Evolutionary conservation across 2,113 vertebrate species (phyloP), one percentile per base, ranked within the genome.

Genomic region (Peucedramus taeniatus): DNA sequence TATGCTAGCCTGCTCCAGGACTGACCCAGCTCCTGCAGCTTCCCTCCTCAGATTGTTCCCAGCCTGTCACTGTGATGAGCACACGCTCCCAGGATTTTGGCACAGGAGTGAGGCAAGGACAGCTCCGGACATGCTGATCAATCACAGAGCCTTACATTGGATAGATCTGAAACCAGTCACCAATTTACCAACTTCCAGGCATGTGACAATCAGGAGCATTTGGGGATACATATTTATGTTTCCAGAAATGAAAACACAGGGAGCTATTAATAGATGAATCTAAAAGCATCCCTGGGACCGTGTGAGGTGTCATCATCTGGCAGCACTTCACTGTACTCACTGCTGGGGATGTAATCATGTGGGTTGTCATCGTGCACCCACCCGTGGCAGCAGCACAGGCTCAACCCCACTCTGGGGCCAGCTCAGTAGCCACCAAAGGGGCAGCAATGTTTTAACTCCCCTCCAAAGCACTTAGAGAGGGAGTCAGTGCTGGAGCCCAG

Each of bases 221-320:
- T 91, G 51, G 44, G 80, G 75, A 94, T 93, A 90, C 37, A 8
- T 89, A 86, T 91, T 96, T 94, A 87, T 85, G 63, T 64, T 90
- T 80, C 31, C 57, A 87, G 91, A 64, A 81, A 87, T 27, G 39
- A 90, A 94, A 94, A 89, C 77, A 50, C 6, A 28, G 45, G 56
- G 72, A 87, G 83, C 87, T 94, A 93, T 94, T 95, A 88, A 89
- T 71, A 96, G 83, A 71, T 2, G 4, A 75, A 91, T 75, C 77
- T 84, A 87, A 94, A 90, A 87, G 53, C 63, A 86, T 86, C 85
- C 35, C 76, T 35, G 71, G 65, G 75, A 50, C 86, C 14, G 86
- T 54, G 89, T 81, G 51, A 86, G 83, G 76, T 89, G 89, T 94
- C 72, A 86, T 89, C 83, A 93, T 70, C 80, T 70, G 70, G 86